Percentiles rank a stretch among this genome's conserved stretches.
Conservation (phyloP, 2,888 invertebrate genomes). For the Xestobium rufovillosum region DNA sequence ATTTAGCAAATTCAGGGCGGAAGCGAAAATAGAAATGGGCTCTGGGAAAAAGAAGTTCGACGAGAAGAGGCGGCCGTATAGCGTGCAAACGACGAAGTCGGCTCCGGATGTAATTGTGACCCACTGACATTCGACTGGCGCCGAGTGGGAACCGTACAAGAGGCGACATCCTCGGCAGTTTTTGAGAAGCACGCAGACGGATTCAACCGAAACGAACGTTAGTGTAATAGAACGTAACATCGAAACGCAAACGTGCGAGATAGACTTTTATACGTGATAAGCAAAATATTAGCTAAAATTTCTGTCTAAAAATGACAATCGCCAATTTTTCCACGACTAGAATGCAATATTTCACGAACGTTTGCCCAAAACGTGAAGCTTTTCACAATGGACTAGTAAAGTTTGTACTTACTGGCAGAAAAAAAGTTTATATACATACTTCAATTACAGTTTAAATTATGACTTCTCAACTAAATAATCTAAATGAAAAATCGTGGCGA, state of each 20-base stretch:
- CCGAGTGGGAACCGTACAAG: constrained; percentile 56
- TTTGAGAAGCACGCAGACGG: constrained; percentile 40
- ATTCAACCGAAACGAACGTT: constrained; percentile 33
- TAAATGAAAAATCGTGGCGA: too few species aligned
- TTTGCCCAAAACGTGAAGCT: too few species aligned
- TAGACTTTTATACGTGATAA: constrained; percentile 37
- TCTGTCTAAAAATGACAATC: too few species aligned
- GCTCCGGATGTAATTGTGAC: constrained; percentile 87
- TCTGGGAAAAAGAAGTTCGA: constrained; percentile 19
- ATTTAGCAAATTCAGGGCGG: constrained; percentile 49
- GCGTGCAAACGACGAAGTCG: constrained; percentile 78
- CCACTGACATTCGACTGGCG: constrained; percentile 65
- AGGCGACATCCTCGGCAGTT: constrained; percentile 49
- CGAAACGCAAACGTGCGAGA: constrained; percentile 35
- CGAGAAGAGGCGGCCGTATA: constrained; percentile 57
- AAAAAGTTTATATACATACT: too few species aligned
- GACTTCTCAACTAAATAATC: too few species aligned
- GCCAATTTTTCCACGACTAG: too few species aligned
- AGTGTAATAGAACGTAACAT: constrained; percentile 15
- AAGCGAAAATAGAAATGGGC: constrained; percentile 55
- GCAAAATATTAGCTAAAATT: too few species aligned
- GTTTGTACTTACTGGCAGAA: too few species aligned
- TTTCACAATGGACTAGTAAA: too few species aligned
- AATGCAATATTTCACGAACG: too few species aligned
- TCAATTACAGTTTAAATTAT: too few species aligned